phyloP scores from a whole-genome alignment of 2,797 vertebrate genomes.

The Calcarius lapponicus region DNA sequence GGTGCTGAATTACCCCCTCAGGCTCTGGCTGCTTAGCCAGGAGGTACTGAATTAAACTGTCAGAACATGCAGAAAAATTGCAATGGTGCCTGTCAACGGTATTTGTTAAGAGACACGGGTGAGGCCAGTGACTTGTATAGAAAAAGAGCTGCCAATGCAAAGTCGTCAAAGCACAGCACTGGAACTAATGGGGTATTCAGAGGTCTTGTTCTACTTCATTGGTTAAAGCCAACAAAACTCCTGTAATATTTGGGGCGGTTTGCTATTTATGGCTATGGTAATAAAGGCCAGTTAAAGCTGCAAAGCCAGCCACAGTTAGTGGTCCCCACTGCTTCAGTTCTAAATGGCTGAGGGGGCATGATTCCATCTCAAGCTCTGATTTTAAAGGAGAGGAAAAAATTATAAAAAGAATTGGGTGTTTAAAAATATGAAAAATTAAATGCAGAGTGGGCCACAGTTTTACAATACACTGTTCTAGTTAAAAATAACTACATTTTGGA shows the following conservation, averaged over 20 bases:
- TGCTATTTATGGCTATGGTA: constrained; percentile 80
- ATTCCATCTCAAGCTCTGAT: background rate
- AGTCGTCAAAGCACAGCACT: constrained; percentile 81
- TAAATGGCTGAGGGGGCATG: constrained; percentile 6
- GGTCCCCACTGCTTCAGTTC: constrained; percentile 44
- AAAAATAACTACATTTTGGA: constrained; percentile 53
- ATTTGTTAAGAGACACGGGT: constrained; percentile 81
- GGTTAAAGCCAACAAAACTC: constrained; percentile 83
- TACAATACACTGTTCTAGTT: background rate
- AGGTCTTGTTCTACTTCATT: constrained; percentile 83
- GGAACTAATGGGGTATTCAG: constrained; percentile 85
- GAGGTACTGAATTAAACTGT: constrained; percentile 87
- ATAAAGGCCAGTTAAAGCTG: constrained; percentile 78
- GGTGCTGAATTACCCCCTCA: constrained; percentile 85
- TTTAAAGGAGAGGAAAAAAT: background rate
- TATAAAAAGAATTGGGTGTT: background rate
- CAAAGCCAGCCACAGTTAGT: constrained; percentile 64
- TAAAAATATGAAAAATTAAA: constrained; percentile 33
- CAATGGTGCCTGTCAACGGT: constrained; percentile 79
- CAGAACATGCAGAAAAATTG: constrained; percentile 83
- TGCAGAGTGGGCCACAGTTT: background rate
- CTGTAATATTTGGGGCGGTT: constrained; percentile 78
- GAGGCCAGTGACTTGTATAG: constrained; percentile 78
- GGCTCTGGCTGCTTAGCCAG: constrained; percentile 82
- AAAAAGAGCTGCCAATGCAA: constrained; percentile 78